Conservation (phyloP, 2,888 invertebrate genomes). For the Platycheirus rosarum region DNA sequence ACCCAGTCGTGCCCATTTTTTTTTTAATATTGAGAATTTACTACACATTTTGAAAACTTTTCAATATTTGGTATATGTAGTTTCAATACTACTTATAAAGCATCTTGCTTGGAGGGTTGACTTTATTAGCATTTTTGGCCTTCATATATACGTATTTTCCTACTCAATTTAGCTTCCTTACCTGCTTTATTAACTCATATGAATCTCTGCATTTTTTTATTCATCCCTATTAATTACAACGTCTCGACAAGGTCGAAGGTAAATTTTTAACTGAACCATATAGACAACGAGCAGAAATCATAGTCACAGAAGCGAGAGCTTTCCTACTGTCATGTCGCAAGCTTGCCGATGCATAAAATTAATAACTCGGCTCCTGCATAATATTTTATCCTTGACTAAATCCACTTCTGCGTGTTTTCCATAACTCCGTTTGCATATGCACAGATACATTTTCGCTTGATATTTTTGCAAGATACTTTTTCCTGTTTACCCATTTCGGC, state of each 20-base stretch:
- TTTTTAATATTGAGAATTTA: too few relatives aligned
- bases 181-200: too few relatives aligned
- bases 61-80: too few relatives aligned
- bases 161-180: too few relatives aligned
- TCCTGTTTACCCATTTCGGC: conserved; percentile 57
- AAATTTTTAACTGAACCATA: not conserved
- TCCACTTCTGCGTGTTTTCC: conserved; percentile 51
- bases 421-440: conserved; percentile 22
- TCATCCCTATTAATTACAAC: not conserved
- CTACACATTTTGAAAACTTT: too few relatives aligned
- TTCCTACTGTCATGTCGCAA: conserved; percentile 66
- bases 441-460: conserved; percentile 56
- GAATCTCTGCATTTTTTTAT: not conserved
- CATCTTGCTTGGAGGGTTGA: too few relatives aligned
- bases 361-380: conserved; percentile 67
- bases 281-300: not conserved
- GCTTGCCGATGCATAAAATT: conserved; percentile 70
- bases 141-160: too few relatives aligned
- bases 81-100: too few relatives aligned
- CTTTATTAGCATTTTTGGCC: too few relatives aligned
- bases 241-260: not conserved
- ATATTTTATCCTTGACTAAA: conserved; percentile 64
- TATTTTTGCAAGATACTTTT: conserved; percentile 64
- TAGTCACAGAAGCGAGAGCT: conserved; percentile 14
- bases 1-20: too few relatives aligned